A percentile compares a stretch with the other conserved stretches of the same genome.
These are phyloP conservation scores for Drosophila pruinosa DNA, from an alignment of 1,140 invertebrate species.

Conservation along the genomic window DNA sequence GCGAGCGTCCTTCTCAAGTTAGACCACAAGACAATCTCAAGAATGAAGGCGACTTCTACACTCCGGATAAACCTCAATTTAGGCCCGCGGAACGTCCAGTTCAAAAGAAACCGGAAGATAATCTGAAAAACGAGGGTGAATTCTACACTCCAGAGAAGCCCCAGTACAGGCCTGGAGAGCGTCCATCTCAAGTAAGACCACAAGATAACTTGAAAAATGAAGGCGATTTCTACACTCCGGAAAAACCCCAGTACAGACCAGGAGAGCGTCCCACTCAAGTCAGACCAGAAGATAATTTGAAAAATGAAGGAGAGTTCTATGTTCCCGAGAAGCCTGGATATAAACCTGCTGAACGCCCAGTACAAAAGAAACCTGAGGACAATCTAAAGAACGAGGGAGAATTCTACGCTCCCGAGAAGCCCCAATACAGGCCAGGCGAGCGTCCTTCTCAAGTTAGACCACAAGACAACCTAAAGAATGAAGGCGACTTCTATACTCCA, in stretches of 20 bases:
- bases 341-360: conserved; percentile 83
- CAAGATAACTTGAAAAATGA: conserved; percentile 86
- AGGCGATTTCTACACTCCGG: conserved; percentile 82
- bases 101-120: conserved; percentile 85
- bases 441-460: conserved; percentile 84
- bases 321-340: conserved; percentile 63
- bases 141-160: conserved; percentile 40
- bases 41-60: conserved; percentile 86
- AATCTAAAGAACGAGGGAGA: conserved; percentile 86
- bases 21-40: conserved; percentile 84
- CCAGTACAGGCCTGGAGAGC: conserved; percentile 83
- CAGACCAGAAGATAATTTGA: conserved; percentile 69
- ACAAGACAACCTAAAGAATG: conserved; percentile 84
- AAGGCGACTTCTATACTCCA: conserved; percentile 84
- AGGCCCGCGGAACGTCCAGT: conserved; percentile 84
- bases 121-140: conserved; percentile 85
- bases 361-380: conserved; percentile 73
- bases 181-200: conserved; percentile 80
- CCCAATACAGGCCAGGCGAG: conserved; percentile 84
- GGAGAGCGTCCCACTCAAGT: conserved; percentile 83
- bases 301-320: conserved; percentile 82
- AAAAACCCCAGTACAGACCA: conserved; percentile 60
- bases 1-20: conserved; percentile 82
- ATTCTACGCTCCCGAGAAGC: conserved; percentile 81
- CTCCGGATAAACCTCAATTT: conserved; percentile 83